These are phyloP conservation scores for Phthorimaea operculella DNA, from an alignment of 1,140 invertebrate species.

Conservation along the genomic window DNA sequence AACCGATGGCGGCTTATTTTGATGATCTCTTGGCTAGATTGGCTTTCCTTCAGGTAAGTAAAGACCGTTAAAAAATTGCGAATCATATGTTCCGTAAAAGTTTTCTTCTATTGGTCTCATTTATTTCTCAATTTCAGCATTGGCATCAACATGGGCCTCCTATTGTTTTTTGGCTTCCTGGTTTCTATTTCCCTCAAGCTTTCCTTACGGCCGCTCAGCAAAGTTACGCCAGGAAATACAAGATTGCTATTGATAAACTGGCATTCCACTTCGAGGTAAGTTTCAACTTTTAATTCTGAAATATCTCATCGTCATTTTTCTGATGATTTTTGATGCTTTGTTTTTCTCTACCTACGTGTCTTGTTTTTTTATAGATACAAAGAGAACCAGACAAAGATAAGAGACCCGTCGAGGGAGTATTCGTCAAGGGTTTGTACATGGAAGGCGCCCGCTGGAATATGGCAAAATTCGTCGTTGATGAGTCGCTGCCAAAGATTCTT, in stretches of 20 bases:
- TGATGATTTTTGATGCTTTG: too few species aligned
- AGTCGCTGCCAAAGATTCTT: slow-evolving; percentile 85
- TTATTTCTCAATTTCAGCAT: slow-evolving; percentile 64
- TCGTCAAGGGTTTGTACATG: slow-evolving; percentile 85
- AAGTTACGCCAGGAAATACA: slow-evolving; percentile 92
- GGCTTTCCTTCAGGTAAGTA: slow-evolving; percentile 77
- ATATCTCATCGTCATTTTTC: too few species aligned
- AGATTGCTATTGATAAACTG: slow-evolving; percentile 91
- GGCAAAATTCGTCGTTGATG: slow-evolving; percentile 74
- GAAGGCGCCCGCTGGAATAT: slow-evolving; percentile 89
- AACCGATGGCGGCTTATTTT: slow-evolving; percentile 92
- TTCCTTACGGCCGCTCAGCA: slow-evolving; percentile 94
- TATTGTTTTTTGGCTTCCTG: slow-evolving; percentile 89
- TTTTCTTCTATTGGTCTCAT: too few species aligned
- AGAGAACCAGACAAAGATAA: slow-evolving; percentile 46
- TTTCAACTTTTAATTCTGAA: too few species aligned
- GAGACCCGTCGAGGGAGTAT: slow-evolving; percentile 83
- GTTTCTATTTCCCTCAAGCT: slow-evolving; percentile 96
- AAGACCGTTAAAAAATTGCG: not conserved
- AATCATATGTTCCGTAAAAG: not conserved
- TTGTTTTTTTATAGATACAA: slow-evolving; percentile 51
- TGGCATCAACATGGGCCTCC: slow-evolving; percentile 90
- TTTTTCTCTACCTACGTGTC: too few species aligned
- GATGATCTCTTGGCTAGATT: slow-evolving; percentile 87
- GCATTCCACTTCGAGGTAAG: slow-evolving; percentile 83